Percentiles rank a stretch among this genome's conserved stretches.
These are phyloP conservation scores for Styela plicata DNA, from an alignment of 23 tunicate genomes.

Conservation along the genomic window DNA sequence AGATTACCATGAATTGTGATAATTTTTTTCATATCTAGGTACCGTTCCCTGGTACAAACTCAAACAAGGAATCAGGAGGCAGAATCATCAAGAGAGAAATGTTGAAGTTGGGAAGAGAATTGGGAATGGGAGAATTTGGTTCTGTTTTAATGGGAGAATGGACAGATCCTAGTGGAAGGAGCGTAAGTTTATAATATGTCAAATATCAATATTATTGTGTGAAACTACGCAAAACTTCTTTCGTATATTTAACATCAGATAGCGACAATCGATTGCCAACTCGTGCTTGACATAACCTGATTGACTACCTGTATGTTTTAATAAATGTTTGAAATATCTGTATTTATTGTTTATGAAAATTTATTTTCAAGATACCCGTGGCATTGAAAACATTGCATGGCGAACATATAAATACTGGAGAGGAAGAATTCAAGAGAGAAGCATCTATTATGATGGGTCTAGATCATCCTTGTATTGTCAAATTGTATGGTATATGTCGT, in stretches of 20 bases:
- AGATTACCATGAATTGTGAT: too few species aligned
- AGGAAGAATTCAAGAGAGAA: slow-evolving; percentile 90
- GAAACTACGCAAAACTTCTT: too few species aligned
- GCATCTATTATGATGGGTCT: slow-evolving; percentile 97
- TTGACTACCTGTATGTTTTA: too few species aligned
- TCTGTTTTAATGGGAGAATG: slow-evolving; percentile 94
- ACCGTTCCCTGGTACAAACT: not conserved
- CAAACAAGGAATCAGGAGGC: not conserved
- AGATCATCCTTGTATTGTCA: slow-evolving; percentile 91
- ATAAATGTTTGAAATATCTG: too few species aligned
- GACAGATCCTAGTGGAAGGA: slow-evolving; percentile 65
- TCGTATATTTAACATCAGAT: too few species aligned
- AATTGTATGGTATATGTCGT: slow-evolving; percentile 90
- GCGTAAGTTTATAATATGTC: slow-evolving; percentile 33
- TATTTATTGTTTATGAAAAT: too few species aligned
- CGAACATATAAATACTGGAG: slow-evolving; percentile 89
- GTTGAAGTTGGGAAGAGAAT: slow-evolving; percentile 63
- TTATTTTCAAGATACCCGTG: slow-evolving; percentile 90
- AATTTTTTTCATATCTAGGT: not conserved
- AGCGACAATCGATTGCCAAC: too few species aligned
- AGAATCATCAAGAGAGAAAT: slow-evolving; percentile 21
- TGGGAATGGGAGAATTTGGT: slow-evolving; percentile 99
- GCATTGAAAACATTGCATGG: slow-evolving; percentile 95
- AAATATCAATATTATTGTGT: too few species aligned
- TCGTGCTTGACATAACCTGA: too few species aligned